Base-by-base conservation (phyloP, 1,140 invertebrate species). In the Eurosta solidaginis region DNA sequence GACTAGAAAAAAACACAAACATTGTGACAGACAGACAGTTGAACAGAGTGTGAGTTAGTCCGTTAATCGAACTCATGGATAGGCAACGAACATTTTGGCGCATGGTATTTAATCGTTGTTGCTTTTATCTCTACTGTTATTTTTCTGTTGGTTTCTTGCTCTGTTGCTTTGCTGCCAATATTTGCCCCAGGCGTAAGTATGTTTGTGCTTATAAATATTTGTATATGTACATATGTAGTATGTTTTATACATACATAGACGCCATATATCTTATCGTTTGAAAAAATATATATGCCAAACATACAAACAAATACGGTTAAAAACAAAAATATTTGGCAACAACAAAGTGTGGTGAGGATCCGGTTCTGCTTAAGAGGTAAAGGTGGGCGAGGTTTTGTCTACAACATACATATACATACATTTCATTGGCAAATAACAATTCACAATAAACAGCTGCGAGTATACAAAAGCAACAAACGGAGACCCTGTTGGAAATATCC, bases 31-130 rank as follows among this genome's bases (percentile, higher is more conserved):
- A 44, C 42, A 44, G 5, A 6, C 12, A 44, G 12, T 6, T 44
- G 42, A 44, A 68, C 59, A 40, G 9, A 68, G 4, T 17, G 59
- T 5, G 6, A 68, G 59, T 68, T 40, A 68, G 59, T 40, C 33
- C 17, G 33, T 59, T 29, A 59, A 29, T 59, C 59, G 59, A 33
- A n/a, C 59, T 9, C 5, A 40, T 7, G 17, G 59, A 36, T 6
- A 17, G 33, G 6, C 59, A 40, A 33, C n/a, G n/a, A 5, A 40
- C n/a, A 33, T 33, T 59, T 68, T 68, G 33, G 17, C 27, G 59
- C 20, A 27, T 5, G 59, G 36, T 68, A 68, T 68, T 68, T 68
- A 68, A 68, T 40, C 59, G 59, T 68, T 68, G 40, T 68, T 63
- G 54, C 17, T 14, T 14, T n/a, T 40, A 9, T 20, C 22, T 7